A percentile compares a stretch with the other conserved stretches of the same genome.
Conservation (phyloP, 2,797 vertebrate species). For the Gymnothorax javanicus region DNA sequence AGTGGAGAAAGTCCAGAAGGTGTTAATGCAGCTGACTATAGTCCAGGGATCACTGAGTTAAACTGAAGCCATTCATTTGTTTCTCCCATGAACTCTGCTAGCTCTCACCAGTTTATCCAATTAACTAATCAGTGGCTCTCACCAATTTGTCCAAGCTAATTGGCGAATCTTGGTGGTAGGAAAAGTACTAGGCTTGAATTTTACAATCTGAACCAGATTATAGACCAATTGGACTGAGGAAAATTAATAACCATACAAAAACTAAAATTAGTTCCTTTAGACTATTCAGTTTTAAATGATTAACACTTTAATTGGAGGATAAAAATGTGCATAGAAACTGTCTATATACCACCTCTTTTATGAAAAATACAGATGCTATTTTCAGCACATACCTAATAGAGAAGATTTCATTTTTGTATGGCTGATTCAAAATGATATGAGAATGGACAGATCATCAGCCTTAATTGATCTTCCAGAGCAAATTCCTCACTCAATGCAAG, state of each 20-base stretch:
- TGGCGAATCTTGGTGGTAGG: too few species aligned
- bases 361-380: slow-evolving; percentile 27
- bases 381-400: slow-evolving; percentile 56
- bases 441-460: slow-evolving; percentile 64
- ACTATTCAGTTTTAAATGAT: not conserved
- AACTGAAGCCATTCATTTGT: too few species aligned
- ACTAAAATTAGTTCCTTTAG: not conserved
- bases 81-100: too few species aligned
- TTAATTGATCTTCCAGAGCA: slow-evolving; percentile 72
- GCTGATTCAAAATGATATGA: slow-evolving; percentile 66
- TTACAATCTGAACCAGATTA: too few species aligned
- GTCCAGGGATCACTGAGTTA: too few species aligned
- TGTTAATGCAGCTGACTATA: too few species aligned
- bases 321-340: not conserved
- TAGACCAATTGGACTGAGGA: not conserved
- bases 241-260: slow-evolving; percentile 22
- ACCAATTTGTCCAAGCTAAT: too few species aligned
- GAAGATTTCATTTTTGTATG: slow-evolving; percentile 72
- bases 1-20: too few species aligned
- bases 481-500: slow-evolving; percentile 70
- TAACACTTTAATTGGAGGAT: not conserved
- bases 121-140: too few species aligned
- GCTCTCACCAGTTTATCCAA: too few species aligned
- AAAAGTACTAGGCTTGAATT: too few species aligned
- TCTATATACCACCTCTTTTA: not conserved